phyloP scores from a whole-genome alignment of 1,140 invertebrate genomes.

The Trinorchestia longiramus region DNA sequence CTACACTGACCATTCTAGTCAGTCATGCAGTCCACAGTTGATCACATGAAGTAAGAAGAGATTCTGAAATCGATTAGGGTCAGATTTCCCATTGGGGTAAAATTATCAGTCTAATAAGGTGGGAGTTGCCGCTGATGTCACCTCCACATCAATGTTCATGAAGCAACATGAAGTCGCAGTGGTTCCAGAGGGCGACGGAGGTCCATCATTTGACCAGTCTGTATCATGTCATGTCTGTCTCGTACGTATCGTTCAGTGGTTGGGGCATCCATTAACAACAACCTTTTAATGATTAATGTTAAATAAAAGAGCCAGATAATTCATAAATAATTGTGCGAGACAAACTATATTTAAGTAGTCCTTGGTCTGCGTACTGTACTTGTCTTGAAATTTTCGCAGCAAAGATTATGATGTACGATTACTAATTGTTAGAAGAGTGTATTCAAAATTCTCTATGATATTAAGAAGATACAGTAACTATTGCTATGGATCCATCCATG shows the following conservation, averaged over 20 bases:
- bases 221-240: no score
- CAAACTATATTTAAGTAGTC: background rate
- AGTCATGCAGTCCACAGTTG: background rate
- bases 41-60: background rate
- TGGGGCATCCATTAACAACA: background rate
- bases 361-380: no score
- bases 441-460: no score
- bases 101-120: background rate
- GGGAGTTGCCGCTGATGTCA: background rate
- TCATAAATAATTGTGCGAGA: background rate
- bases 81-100: background rate
- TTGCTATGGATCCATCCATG: no score
- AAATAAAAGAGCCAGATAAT: background rate
- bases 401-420: no score
- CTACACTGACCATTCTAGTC: background rate
- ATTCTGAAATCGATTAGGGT: background rate
- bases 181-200: background rate
- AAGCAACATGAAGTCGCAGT: background rate
- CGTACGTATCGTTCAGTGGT: background rate
- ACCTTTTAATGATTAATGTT: background rate
- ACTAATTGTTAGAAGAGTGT: no score
- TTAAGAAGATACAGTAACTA: no score
- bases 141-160: background rate
- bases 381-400: no score
- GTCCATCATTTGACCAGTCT: background rate